Evolutionary conservation across 1,140 invertebrate genomes (phyloP), one percentile per base, ranked within the genome.

Genomic region (Listronotus bonariensis): DNA sequence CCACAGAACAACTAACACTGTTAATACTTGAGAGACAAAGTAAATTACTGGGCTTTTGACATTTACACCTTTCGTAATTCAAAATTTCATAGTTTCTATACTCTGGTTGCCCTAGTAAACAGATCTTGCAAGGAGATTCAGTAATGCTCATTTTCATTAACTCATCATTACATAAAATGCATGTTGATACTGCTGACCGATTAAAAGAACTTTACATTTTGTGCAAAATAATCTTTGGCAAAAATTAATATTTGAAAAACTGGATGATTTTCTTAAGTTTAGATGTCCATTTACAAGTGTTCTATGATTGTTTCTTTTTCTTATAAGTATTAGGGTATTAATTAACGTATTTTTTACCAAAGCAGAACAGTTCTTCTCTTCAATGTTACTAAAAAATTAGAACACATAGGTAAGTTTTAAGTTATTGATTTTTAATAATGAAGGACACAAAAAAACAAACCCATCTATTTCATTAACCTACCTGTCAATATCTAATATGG

Each of bases 121-220:
- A 78, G 59, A 72, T 68, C 58, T 77, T 78, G 53, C 77, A 78
- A 38, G 74, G 71, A 17, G 74, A 74, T 63, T 72, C 69, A 12
- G 70, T 66, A 48, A 74, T 55, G 59, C 74, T 76, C 77, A 78
- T 78, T 42, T 55, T 76, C 52, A 61, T 56, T 51, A 58, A 42
- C 17, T 43, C 12, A 17, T 20, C 43, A 61, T 73, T 68, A 68
- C 77, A 78, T 31, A 70, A 45, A 18, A 77, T 48, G 58, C 77
- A 78, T 66, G 31, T 32, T 14, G 46, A 40, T 53, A 52, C 10
- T 15, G 64, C 51, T 20, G 67, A 71, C 48, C 53, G 40, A 40
- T 45, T 41, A 42, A 68, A 74, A n/a, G 14, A 54, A 69, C 45
- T 31, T 68, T 14, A 43, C 68, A 72, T 12, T 55, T 63, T 10